A percentile compares a stretch with the other conserved stretches of the same genome.
phyloP scores from a whole-genome alignment of 2,797 vertebrate genomes.

The Ispidina picta region DNA sequence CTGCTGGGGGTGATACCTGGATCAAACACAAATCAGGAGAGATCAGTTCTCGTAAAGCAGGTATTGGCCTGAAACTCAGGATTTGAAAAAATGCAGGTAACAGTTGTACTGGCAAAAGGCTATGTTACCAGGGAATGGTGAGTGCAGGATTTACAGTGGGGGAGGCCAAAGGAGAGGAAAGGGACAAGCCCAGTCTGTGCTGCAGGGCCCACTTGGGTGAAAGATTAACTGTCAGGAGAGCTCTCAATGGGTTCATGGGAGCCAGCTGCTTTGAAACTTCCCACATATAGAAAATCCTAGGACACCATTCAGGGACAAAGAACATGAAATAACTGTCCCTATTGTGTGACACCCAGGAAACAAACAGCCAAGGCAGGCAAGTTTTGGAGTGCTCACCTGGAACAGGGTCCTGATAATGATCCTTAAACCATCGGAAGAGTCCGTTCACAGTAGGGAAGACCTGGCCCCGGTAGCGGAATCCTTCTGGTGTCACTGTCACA shows the following conservation, averaged over 20 bases:
- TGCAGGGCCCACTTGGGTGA: neutral
- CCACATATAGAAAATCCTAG: neutral
- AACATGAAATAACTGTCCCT: neutral
- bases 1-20: conserved; percentile 93
- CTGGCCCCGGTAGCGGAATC: conserved; percentile 96
- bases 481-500: conserved; percentile 96
- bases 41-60: neutral
- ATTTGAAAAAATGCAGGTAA: neutral
- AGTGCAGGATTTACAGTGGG: neutral
- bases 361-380: neutral
- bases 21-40: neutral
- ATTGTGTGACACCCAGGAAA: neutral
- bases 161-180: neutral
- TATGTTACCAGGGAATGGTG: neutral
- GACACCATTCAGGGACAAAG: neutral
- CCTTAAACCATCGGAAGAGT: conserved; percentile 98
- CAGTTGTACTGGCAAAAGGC: accelerated
- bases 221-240: neutral
- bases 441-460: conserved; percentile 95
- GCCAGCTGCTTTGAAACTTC: neutral
- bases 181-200: neutral
- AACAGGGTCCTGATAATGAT: conserved; percentile 98
- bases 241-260: neutral
- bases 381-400: conserved; percentile 81
- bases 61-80: neutral